A percentile compares a stretch with the other conserved stretches of the same genome.
Evolutionary conservation across 2,113 vertebrate genomes (phyloP).

Genomic region (Crocuta crocuta): DNA sequence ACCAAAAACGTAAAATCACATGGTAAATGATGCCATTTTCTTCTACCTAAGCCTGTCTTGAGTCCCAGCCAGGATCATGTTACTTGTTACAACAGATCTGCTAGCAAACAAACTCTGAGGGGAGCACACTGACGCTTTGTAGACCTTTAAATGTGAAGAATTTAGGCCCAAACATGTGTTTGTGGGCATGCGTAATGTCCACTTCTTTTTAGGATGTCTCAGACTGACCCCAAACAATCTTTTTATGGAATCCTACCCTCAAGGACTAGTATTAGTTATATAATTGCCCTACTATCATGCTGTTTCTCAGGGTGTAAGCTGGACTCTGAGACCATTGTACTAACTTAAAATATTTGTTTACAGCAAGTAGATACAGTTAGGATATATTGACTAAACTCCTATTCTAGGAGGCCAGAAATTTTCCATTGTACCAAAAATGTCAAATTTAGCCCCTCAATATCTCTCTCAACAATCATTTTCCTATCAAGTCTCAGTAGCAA

Average conservation of each 20-base stretch:
- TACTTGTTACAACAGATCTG: neutral
- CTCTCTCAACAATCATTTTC: neutral
- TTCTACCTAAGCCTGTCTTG: neutral
- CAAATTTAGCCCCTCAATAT: neutral
- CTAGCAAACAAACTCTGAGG: neutral
- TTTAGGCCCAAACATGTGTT: neutral
- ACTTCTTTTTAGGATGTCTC: neutral
- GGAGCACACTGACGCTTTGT: accelerated
- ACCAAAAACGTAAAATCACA: neutral
- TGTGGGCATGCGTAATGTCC: too few relatives aligned
- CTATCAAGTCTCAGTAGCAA: neutral
- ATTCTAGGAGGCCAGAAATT: neutral
- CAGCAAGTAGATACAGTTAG: neutral
- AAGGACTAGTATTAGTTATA: neutral
- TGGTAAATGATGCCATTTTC: neutral
- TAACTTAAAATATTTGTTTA: constrained; percentile 48
- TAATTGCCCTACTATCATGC: neutral
- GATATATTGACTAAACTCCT: neutral
- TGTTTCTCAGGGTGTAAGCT: neutral
- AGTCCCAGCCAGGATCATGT: neutral
- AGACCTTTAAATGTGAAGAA: neutral
- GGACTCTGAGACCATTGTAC: neutral
- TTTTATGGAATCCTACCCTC: neutral
- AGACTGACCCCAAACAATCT: neutral
- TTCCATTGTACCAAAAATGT: constrained; percentile 25